These are phyloP conservation scores for Cebidichthys violaceus DNA, from an alignment of 2,113 vertebrate species.

Conservation along the genomic window DNA sequence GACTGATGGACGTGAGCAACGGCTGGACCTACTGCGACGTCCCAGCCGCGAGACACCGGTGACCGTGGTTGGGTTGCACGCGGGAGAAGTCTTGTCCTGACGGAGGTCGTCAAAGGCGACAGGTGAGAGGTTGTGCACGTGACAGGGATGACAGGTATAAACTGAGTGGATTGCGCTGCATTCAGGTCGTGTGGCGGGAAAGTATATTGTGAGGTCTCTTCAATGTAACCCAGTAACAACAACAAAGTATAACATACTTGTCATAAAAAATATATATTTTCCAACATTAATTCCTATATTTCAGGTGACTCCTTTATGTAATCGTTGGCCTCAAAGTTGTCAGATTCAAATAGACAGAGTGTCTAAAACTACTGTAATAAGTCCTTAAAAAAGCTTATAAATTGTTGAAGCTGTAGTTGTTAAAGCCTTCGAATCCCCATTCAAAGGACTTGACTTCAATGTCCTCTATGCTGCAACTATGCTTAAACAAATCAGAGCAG, in stretches of 20 bases:
- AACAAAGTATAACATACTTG: neutral
- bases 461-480: neutral
- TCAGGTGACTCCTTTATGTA: neutral
- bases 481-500: constrained; percentile 5
- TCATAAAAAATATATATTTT: neutral
- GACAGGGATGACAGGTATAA: constrained; percentile 24
- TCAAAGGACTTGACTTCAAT: neutral
- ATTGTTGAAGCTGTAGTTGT: neutral
- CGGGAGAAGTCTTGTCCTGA: constrained; percentile 1
- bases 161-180: neutral
- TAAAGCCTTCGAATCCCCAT: neutral
- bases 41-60: constrained; percentile 33
- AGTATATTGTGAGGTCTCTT: neutral
- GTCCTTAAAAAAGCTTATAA: neutral
- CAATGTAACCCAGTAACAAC: neutral
- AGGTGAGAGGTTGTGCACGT: constrained; percentile 57
- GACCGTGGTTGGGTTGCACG: constrained; percentile 16
- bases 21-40: constrained; percentile 37
- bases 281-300: neutral
- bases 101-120: constrained; percentile 1
- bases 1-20: constrained; percentile 57
- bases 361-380: neutral
- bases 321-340: neutral
- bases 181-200: neutral
- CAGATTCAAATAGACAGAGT: neutral